Conservation (phyloP, 2,888 invertebrate genomes). For the Cataglyphis livida region DNA sequence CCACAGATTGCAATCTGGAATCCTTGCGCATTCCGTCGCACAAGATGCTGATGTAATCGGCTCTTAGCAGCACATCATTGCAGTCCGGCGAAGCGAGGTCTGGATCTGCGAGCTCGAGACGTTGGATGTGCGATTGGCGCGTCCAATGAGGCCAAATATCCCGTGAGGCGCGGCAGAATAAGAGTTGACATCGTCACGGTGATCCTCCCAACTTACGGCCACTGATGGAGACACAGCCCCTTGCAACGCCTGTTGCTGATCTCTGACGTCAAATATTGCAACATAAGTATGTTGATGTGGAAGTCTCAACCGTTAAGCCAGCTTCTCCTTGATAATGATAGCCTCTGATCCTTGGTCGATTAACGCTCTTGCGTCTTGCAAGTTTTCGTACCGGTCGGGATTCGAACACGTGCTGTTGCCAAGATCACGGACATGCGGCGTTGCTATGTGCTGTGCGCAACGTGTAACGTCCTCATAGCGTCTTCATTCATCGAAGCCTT, state of each 20-base stretch:
- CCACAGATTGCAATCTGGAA: too few species aligned
- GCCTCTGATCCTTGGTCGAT: neutral
- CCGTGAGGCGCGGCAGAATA: neutral
- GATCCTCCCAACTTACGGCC: too few species aligned
- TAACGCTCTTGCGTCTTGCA: neutral
- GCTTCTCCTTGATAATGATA: neutral
- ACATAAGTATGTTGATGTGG: neutral
- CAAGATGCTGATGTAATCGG: too few species aligned
- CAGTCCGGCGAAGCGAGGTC: neutral
- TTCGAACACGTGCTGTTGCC: neutral
- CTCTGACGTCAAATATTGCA: neutral
- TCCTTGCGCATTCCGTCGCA: too few species aligned
- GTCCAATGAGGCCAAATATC: neutral
- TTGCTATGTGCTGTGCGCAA: too few species aligned
- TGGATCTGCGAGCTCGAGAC: neutral
- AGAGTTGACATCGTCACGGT: neutral
- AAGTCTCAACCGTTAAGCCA: neutral
- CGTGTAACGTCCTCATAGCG: too few species aligned
- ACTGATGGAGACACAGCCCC: fast-evolving
- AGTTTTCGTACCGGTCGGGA: neutral
- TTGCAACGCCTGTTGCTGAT: neutral
- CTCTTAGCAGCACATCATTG: neutral
- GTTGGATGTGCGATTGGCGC: neutral
- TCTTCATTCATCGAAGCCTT: too few species aligned
- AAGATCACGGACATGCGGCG: neutral